A percentile compares a stretch with the other conserved stretches of the same genome.
These are phyloP conservation scores for Amiota communis DNA, from an alignment of 2,888 invertebrate genomes.

Conservation along the genomic window DNA sequence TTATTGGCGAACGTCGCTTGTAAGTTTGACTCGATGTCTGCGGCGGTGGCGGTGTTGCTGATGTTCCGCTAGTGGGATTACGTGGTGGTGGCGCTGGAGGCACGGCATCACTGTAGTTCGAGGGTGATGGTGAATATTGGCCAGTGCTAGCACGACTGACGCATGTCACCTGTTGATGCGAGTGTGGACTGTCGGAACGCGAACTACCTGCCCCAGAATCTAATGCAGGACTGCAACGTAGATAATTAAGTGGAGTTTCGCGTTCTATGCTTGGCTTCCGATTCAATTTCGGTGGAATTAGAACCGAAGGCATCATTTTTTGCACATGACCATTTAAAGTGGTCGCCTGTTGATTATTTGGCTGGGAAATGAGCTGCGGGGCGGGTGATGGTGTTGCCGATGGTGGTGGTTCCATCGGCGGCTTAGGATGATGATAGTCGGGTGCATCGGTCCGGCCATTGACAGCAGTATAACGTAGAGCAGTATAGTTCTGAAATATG, in stretches of 20 bases:
- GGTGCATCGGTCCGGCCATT: slow-evolving; percentile 69
- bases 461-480: slow-evolving; percentile 68
- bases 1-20: slow-evolving; percentile 81
- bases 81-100: slow-evolving; percentile 84
- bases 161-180: slow-evolving; percentile 78
- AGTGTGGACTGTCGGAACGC: slow-evolving; percentile 89
- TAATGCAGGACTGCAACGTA: slow-evolving; percentile 88
- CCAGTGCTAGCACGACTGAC: slow-evolving; percentile 73
- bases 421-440: slow-evolving; percentile 70
- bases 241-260: slow-evolving; percentile 78
- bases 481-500: slow-evolving; percentile 66
- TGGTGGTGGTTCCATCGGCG: slow-evolving; percentile 69
- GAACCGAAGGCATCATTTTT: slow-evolving; percentile 73
- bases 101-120: slow-evolving; percentile 77
- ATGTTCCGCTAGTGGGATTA: slow-evolving; percentile 77
- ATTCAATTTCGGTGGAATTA: slow-evolving; percentile 82
- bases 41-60: slow-evolving; percentile 77
- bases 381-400: slow-evolving; percentile 63
- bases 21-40: slow-evolving; percentile 81
- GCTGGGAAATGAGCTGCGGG: slow-evolving; percentile 45
- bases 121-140: slow-evolving; percentile 76
- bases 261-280: slow-evolving; percentile 92
- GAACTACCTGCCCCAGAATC: slow-evolving; percentile 92
- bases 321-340: slow-evolving; percentile 71
- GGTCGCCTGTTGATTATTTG: slow-evolving; percentile 52